Conservation (phyloP, 2,888 invertebrate species). For the Marronus borbonicus region DNA sequence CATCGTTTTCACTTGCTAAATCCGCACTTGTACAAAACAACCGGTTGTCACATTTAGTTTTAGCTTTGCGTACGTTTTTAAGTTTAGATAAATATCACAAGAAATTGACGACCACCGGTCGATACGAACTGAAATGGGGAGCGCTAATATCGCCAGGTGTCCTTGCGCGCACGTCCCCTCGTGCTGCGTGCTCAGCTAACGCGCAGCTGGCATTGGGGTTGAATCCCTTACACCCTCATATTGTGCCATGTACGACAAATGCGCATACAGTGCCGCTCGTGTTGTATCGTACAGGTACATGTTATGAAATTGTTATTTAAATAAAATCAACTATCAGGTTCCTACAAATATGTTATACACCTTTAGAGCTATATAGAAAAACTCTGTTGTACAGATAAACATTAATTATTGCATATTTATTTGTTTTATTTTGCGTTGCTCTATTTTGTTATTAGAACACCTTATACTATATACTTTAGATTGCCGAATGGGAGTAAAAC, state of each 20-base stretch:
- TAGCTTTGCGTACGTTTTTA: conserved; percentile 54
- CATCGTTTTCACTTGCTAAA: conserved; percentile 17
- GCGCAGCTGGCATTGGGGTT: conserved; percentile 59
- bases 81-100: conserved; percentile 60
- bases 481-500: too few relatives aligned
- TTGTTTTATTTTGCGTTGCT: too few relatives aligned
- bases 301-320: too few relatives aligned
- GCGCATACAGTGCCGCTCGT: conserved; percentile 8
- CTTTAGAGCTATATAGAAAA: too few relatives aligned
- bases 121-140: conserved; percentile 71
- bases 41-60: conserved; percentile 54
- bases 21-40: background rate
- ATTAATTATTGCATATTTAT: too few relatives aligned
- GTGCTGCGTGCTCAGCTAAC: conserved; percentile 64
- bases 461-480: too few relatives aligned
- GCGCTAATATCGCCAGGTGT: conserved; percentile 70
- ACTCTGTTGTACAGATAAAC: too few relatives aligned
- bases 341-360: too few relatives aligned
- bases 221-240: conserved; percentile 49
- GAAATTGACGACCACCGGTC: conserved; percentile 66
- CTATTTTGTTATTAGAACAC: too few relatives aligned
- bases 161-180: conserved; percentile 69
- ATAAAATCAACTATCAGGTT: too few relatives aligned
- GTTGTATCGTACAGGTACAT: conserved; percentile 1
- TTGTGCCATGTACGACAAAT: conserved; percentile 24